Evolutionary conservation across 2,888 invertebrate genomes (phyloP).

Genomic region (Caenorhabditis sp.): DNA sequence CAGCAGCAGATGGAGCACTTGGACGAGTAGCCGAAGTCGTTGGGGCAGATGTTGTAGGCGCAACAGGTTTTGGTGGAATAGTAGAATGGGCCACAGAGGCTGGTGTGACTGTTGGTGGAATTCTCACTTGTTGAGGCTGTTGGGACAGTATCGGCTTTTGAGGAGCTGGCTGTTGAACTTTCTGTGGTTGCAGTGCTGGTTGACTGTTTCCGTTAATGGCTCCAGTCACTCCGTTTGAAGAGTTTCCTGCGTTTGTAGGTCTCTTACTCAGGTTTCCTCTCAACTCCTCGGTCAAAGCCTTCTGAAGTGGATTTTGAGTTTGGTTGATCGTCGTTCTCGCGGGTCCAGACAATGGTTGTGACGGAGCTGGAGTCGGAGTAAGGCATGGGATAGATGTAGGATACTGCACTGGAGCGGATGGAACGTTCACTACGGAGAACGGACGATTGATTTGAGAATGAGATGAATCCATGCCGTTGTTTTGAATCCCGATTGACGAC

Average conservation of each 20-base stretch:
- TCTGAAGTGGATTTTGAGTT: slow-evolving; percentile 36
- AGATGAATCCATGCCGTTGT: background rate
- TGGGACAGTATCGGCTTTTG: slow-evolving; percentile 15
- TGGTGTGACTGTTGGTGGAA: slow-evolving; percentile 19
- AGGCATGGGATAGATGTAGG: slow-evolving; percentile 48
- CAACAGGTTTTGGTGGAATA: no score
- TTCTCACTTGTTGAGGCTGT: slow-evolving; percentile 9
- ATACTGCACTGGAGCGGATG: slow-evolving; percentile 13
- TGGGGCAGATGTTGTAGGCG: slow-evolving; percentile 5
- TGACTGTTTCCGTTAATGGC: background rate
- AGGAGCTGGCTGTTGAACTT: background rate
- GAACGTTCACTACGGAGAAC: slow-evolving; percentile 41
- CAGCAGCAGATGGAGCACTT: background rate
- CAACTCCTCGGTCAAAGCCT: slow-evolving; percentile 39
- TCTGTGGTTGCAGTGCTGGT: slow-evolving; percentile 11
- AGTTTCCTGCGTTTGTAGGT: background rate
- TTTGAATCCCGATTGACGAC: slow-evolving; percentile 47
- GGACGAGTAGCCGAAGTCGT: background rate
- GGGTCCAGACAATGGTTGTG: background rate
- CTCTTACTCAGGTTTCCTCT: slow-evolving; percentile 39
- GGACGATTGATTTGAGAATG: slow-evolving; percentile 26
- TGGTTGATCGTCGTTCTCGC: background rate
- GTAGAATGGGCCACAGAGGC: no score
- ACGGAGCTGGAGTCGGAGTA: slow-evolving; percentile 56
- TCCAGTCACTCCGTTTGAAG: background rate